Base-by-base conservation (phyloP, 92 coral and sea anemone genomes). In the Hydrozoanthus gracilis region DNA sequence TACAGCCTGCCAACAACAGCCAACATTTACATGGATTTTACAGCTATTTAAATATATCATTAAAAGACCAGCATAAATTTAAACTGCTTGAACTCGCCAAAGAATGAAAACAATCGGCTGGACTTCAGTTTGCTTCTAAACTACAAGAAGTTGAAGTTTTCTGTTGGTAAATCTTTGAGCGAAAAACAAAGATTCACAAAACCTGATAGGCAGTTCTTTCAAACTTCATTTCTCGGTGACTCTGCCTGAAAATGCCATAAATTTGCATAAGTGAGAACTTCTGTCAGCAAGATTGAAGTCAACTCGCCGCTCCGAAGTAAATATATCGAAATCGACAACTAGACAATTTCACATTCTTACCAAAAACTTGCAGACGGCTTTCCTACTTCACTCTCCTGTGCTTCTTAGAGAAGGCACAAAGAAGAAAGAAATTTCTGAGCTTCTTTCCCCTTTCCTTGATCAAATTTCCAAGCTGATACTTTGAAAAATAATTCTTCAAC, bases 11-110 rank as follows among this genome's bases (percentile, higher is more conserved):
- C 92, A 94, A 94, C 93, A 94, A 91, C 93, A 90, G 87, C 95
- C 91, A 90, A 94, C 95, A 94, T 92, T 92, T 88, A 94, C 98
- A 94, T 92, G 95, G 98, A 92, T 94, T 94, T 94, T 87, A 92
- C 98, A 94, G 98, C 98, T 94, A 94, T 94, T 94, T 94, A 94
- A 94, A 94, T 94, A 94, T 92, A 94, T 92, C 98, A 94, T 83
- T 95, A 94, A 88, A 90, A 77, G 88, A 87, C 88, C 86, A 91
- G 98, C 91, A 94, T 94, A 94, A 94, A 94, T 94, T 94, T 94
- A 89, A 94, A 94, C 98, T 92, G 98, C 92, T 94, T 88, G 94
- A 94, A 94, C 87, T 94, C 94, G 92, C 61, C 80, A 94, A 94
- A 94, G 95, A 94, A 90, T 84, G 90, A 88, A 93, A 94, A 94